phyloP scores from a whole-genome alignment of 2,797 vertebrate species.

The Streptopelia turtur region DNA sequence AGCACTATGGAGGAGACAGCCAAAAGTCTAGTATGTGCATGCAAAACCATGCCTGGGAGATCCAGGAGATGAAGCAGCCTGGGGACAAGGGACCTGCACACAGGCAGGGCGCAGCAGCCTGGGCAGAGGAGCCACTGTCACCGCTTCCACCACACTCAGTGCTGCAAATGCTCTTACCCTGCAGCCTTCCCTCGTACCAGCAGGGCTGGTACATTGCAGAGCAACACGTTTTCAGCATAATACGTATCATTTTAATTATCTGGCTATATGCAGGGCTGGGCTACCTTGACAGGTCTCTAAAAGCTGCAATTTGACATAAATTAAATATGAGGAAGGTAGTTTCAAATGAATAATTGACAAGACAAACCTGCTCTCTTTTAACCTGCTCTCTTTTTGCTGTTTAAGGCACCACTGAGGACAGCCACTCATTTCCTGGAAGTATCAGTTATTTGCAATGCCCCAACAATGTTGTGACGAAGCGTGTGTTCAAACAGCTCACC shows the following conservation, averaged over 20 bases:
- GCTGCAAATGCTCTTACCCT: not conserved
- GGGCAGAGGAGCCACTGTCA: not conserved
- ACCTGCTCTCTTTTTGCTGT: not conserved
- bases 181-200: fast-evolving
- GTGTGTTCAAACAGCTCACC: not conserved
- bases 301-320: not conserved
- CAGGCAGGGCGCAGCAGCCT: not conserved
- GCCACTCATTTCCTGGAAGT: not conserved
- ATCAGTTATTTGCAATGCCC: not conserved
- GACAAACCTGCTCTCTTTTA: constrained; percentile 21
- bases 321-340: constrained; percentile 23
- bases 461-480: not conserved
- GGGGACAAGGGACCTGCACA: not conserved
- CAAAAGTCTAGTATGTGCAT: not conserved
- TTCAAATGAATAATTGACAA: constrained; percentile 41
- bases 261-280: not conserved
- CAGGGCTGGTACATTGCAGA: not conserved
- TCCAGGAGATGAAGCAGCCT: not conserved
- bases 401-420: not conserved
- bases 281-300: not conserved
- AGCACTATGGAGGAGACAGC: not conserved
- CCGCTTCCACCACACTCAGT: fast-evolving
- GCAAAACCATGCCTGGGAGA: not conserved
- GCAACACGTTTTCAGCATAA: not conserved
- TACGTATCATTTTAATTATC: not conserved